Percentiles rank a stretch among this genome's conserved stretches.
Conservation (phyloP, 2,113 vertebrate species). For the Merops nubicus region DNA sequence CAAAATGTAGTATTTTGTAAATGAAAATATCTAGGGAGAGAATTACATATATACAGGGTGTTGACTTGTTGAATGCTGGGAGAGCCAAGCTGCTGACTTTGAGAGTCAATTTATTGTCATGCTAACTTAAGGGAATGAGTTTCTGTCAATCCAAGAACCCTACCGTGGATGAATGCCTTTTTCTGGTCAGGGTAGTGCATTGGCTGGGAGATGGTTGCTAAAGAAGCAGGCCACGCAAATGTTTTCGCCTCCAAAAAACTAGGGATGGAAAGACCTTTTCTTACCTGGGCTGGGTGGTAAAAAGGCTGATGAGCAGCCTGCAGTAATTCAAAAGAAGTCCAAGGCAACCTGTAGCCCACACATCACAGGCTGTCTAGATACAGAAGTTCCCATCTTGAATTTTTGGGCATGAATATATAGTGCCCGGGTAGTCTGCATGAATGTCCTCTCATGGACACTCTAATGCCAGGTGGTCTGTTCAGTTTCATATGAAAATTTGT, state of each 20-base stretch:
- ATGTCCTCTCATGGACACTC: background rate
- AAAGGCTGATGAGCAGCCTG: background rate
- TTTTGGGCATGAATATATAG: background rate
- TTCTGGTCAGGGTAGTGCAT: background rate
- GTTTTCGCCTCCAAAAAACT: background rate
- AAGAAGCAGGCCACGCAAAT: background rate
- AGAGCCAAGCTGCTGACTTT: conserved; percentile 14
- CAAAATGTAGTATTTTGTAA: conserved; percentile 27
- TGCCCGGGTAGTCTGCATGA: background rate
- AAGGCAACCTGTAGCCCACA: background rate
- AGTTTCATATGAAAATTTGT: background rate
- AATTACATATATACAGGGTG: conserved; percentile 7
- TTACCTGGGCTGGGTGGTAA: background rate
- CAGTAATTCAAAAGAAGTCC: background rate
- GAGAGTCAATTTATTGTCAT: background rate
- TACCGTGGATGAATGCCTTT: background rate
- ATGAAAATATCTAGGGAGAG: background rate
- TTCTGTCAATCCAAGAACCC: background rate
- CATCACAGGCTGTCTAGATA: background rate
- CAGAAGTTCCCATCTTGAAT: background rate
- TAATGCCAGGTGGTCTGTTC: background rate
- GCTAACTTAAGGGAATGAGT: background rate
- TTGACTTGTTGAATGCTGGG: conserved; percentile 37
- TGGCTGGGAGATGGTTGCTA: background rate
- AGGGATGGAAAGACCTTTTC: background rate